A percentile compares a stretch with the other conserved stretches of the same genome.
These are phyloP conservation scores for Hymenopus coronatus DNA, from an alignment of 2,888 invertebrate genomes.

Conservation along the genomic window DNA sequence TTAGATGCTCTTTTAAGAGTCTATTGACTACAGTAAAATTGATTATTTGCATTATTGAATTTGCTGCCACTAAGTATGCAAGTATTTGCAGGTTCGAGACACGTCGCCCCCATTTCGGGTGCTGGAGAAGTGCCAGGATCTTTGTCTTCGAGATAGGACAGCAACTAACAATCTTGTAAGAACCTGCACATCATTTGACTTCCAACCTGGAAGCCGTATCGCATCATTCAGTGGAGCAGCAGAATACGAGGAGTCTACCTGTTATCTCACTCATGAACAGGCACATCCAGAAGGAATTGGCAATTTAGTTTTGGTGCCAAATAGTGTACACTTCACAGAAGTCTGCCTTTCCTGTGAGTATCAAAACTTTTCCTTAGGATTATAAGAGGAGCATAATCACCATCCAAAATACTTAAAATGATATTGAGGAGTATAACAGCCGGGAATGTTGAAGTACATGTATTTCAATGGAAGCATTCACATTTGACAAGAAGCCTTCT, in stretches of 20 bases:
- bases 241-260: slow-evolving; percentile 85
- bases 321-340: slow-evolving; percentile 87
- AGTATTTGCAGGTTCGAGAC: slow-evolving; percentile 61
- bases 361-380: not conserved
- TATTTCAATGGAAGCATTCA: too few relatives aligned
- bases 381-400: too few relatives aligned
- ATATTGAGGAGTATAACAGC: not conserved
- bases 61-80: not conserved
- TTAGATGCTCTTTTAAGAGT: too few relatives aligned
- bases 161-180: slow-evolving; percentile 77
- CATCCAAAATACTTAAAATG: not conserved
- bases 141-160: slow-evolving; percentile 76
- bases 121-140: slow-evolving; percentile 82
- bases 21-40: too few relatives aligned
- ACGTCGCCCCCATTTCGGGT: slow-evolving; percentile 83
- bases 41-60: slow-evolving; percentile 2
- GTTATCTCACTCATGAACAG: slow-evolving; percentile 81
- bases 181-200: slow-evolving; percentile 85
- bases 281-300: slow-evolving; percentile 87
- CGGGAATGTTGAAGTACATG: too few relatives aligned
- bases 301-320: slow-evolving; percentile 82
- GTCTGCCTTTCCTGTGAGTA: slow-evolving; percentile 83
- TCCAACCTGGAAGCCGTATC: slow-evolving; percentile 83
- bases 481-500: too few relatives aligned
- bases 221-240: slow-evolving; percentile 77